phyloP scores from a whole-genome alignment of 2,113 vertebrate genomes.

The Glaucidium brasilianum region DNA sequence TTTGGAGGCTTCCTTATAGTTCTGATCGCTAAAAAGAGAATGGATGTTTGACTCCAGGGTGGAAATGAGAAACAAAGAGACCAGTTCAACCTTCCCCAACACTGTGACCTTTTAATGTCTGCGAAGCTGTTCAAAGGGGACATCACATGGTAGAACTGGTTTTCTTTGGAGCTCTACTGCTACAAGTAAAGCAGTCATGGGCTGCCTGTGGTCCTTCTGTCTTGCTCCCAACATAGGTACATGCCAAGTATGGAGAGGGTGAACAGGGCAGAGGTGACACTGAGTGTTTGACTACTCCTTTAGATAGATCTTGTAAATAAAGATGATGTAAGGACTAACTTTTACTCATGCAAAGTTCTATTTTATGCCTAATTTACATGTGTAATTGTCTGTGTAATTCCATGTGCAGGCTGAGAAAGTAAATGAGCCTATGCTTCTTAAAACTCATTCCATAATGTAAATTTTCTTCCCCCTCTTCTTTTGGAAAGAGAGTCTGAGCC shows the following conservation, averaged over 20 bases:
- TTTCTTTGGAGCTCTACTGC: neutral
- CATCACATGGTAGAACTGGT: neutral
- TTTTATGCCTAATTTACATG: neutral
- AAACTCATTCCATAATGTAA: neutral
- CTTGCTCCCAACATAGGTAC: neutral
- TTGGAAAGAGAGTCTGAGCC: neutral
- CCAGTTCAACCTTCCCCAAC: neutral
- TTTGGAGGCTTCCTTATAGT: neutral
- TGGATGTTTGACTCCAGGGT: neutral
- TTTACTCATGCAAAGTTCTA: neutral
- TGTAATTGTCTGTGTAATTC: neutral
- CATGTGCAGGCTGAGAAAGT: neutral
- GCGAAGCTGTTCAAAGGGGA: neutral
- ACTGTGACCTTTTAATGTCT: neutral
- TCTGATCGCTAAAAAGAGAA: neutral
- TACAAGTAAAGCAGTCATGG: neutral
- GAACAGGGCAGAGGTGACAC: neutral
- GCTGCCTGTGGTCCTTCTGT: neutral
- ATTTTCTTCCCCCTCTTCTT: neutral
- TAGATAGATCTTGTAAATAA: neutral
- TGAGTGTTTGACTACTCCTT: neutral
- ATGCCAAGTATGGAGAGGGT: neutral
- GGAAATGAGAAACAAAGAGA: conserved; percentile 11
- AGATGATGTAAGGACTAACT: neutral
- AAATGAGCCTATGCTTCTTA: neutral